Evolutionary conservation across 2,888 invertebrate genomes (phyloP).

Genomic region (Helobdella robusta): DNA sequence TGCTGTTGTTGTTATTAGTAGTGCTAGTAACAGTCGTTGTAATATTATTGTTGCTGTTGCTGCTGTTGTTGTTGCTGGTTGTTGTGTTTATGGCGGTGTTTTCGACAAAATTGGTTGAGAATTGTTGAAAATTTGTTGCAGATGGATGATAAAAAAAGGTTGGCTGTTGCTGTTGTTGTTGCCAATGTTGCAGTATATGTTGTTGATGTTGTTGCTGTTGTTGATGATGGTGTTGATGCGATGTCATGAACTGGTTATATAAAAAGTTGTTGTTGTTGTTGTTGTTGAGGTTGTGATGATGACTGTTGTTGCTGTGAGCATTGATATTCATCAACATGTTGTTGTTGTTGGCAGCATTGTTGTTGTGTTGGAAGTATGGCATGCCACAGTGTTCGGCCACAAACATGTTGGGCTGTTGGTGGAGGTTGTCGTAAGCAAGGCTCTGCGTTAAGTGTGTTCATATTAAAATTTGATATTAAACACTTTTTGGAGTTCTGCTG

Average conservation of each 20-base stretch:
- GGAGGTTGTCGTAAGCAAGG: too few species aligned
- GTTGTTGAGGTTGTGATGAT: background rate
- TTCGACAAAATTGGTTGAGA: too few species aligned
- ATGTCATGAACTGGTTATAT: slow-evolving; percentile 12
- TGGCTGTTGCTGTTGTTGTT: background rate
- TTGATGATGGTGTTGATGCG: slow-evolving; percentile 16
- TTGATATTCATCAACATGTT: background rate
- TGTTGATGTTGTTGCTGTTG: slow-evolving; percentile 21
- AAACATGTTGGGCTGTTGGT: too few species aligned
- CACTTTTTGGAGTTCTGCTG: too few species aligned
- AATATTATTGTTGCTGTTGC: background rate
- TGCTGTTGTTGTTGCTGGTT: background rate
- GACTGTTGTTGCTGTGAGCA: background rate
- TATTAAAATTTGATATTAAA: too few species aligned
- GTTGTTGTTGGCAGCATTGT: too few species aligned
- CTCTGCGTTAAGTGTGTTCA: too few species aligned
- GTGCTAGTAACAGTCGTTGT: too few species aligned
- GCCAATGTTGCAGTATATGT: slow-evolving; percentile 4
- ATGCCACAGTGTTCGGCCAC: too few species aligned
- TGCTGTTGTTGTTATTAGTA: too few species aligned
- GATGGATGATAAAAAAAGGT: background rate
- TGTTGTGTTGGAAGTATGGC: too few species aligned
- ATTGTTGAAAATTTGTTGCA: too few species aligned
- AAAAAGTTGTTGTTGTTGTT: background rate
- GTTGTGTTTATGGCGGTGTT: background rate